Evolutionary conservation across 2,888 invertebrate genomes (phyloP).

Genomic region (Tenthredo distinguenda): DNA sequence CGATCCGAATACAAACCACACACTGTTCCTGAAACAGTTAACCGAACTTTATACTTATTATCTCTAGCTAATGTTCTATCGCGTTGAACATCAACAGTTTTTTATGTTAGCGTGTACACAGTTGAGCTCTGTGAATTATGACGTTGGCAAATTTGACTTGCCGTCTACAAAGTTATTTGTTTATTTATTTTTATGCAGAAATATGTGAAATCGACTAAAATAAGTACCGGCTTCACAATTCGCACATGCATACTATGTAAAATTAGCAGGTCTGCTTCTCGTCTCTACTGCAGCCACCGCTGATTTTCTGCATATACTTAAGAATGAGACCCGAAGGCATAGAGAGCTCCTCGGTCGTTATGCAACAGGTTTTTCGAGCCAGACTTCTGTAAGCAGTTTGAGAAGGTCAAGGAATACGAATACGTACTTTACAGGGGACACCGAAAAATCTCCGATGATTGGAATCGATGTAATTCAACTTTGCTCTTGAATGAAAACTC

Average conservation of each 20-base stretch:
- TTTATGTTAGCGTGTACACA: too few relatives aligned
- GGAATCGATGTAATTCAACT: neutral
- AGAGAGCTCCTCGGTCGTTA: neutral
- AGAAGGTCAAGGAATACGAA: slow-evolving; percentile 36
- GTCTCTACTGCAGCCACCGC: neutral
- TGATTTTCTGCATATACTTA: slow-evolving; percentile 20
- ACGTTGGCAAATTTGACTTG: too few relatives aligned
- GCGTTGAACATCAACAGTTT: too few relatives aligned
- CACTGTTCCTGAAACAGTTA: too few relatives aligned
- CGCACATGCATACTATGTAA: neutral
- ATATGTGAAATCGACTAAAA: neutral
- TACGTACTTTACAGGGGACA: neutral
- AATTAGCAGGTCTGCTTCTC: neutral
- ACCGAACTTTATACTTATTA: too few relatives aligned
- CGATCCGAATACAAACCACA: too few relatives aligned
- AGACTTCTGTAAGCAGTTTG: neutral
- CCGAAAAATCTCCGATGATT: neutral
- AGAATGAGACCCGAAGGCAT: neutral
- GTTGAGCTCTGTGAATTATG: too few relatives aligned
- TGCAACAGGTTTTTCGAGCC: slow-evolving; percentile 41
- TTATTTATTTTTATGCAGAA: neutral
- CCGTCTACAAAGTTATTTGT: neutral
- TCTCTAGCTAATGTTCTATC: too few relatives aligned
- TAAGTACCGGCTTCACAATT: neutral
- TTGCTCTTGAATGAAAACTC: neutral